Evolutionary conservation across 2,888 invertebrate species (phyloP).

Genomic region (Imbricaverruca yamaguchii): DNA sequence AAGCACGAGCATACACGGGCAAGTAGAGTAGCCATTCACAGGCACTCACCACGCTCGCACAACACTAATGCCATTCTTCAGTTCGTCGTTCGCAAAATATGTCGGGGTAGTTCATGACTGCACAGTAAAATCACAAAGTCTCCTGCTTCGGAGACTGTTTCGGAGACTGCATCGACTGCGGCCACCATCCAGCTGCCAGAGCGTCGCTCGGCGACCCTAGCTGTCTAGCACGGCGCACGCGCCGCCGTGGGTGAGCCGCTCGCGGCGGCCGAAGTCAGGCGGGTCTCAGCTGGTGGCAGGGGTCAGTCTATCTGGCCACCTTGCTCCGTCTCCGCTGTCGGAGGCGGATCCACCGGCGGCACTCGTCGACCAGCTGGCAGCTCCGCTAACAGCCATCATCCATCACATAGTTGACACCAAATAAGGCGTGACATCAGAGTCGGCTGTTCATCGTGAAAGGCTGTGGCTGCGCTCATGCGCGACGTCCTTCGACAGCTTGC

Average conservation of each 20-base stretch:
- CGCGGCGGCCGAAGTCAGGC: too few relatives aligned
- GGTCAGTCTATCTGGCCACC: too few relatives aligned
- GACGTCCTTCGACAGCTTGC: background rate
- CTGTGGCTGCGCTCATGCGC: constrained; percentile 1
- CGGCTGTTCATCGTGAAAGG: background rate
- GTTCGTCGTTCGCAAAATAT: background rate
- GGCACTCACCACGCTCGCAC: background rate
- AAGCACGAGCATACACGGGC: background rate
- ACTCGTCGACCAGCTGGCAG: too few relatives aligned
- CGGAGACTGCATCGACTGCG: too few relatives aligned
- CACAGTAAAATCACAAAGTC: constrained; percentile 8
- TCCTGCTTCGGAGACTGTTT: too few relatives aligned
- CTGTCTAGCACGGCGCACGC: background rate
- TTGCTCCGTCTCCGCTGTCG: too few relatives aligned
- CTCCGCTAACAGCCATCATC: background rate
- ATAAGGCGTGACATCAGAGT: background rate
- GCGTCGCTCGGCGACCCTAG: background rate
- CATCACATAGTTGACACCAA: background rate
- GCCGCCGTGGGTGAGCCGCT: background rate
- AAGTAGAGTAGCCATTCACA: background rate
- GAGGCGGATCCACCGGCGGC: too few relatives aligned
- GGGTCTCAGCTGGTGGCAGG: too few relatives aligned
- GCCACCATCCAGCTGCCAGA: too few relatives aligned
- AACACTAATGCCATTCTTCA: background rate
- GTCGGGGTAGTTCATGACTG: background rate